A percentile compares a stretch with the other conserved stretches of the same genome.
Evolutionary conservation across 1,140 invertebrate genomes (phyloP).

Genomic region (Ooceraea biroi): DNA sequence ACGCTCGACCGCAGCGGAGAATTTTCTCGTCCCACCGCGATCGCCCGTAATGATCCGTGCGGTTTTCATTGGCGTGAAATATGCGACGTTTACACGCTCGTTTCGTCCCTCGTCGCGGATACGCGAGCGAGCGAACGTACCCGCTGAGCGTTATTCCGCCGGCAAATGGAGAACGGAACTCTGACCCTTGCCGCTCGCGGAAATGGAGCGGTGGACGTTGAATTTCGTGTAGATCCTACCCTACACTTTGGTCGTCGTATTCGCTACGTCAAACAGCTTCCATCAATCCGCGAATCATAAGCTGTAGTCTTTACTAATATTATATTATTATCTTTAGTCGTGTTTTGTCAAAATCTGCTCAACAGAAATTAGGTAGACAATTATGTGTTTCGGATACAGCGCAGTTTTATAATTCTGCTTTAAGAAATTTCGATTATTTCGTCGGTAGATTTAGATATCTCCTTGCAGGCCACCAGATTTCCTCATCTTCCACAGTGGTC

Average conservation of each 20-base stretch:
- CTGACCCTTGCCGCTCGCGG: conserved; percentile 58
- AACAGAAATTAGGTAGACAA: too few relatives aligned
- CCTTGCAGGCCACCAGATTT: not conserved
- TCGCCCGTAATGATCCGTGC: conserved; percentile 77
- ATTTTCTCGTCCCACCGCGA: conserved; percentile 73
- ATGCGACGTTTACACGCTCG: conserved; percentile 77
- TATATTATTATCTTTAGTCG: too few relatives aligned
- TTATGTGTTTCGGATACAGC: not conserved
- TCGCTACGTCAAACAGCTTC: not conserved
- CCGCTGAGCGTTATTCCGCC: conserved; percentile 57
- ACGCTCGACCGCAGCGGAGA: conserved; percentile 64
- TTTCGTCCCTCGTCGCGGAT: conserved; percentile 60
- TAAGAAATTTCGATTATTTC: conserved; percentile 1
- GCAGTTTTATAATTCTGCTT: too few relatives aligned
- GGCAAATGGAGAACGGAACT: conserved; percentile 44
- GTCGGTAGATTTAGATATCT: conserved; percentile 8
- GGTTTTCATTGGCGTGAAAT: conserved; percentile 79
- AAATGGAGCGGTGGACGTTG: conserved; percentile 57
- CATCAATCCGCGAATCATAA: too few relatives aligned
- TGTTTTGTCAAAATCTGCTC: too few relatives aligned
- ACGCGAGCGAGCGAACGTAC: conserved; percentile 39
- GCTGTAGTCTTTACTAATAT: too few relatives aligned
- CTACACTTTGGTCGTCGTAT: not conserved
- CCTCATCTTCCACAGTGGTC: conserved; percentile 5
- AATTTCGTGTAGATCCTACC: not conserved